A percentile compares a stretch with the other conserved stretches of the same genome.
phyloP scores from a whole-genome alignment of 2,888 invertebrate species.

The Podotricha telesiphe region DNA sequence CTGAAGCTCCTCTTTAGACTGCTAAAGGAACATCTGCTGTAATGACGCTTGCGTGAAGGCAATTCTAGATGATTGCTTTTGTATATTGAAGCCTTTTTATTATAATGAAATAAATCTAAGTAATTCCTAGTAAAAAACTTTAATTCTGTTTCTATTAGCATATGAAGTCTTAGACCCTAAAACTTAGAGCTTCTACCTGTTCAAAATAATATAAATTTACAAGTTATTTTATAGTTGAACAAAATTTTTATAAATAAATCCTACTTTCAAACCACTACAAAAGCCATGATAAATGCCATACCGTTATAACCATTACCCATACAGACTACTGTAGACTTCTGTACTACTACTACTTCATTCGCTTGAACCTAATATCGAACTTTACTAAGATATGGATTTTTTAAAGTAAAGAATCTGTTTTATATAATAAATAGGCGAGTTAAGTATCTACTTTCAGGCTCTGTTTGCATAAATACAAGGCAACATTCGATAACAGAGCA shows the following conservation, averaged over 20 bases:
- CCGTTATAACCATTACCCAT: no score
- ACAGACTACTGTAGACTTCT: no score
- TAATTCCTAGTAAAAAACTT: background rate
- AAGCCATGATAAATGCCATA: no score
- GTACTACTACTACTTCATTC: background rate
- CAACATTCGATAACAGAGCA: background rate
- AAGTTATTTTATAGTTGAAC: no score
- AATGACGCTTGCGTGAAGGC: constrained; percentile 9
- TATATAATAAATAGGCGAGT: background rate
- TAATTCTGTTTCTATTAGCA: background rate
- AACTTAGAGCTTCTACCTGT: no score
- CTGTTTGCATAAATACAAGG: background rate
- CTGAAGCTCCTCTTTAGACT: no score
- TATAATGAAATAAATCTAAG: background rate
- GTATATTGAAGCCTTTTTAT: constrained; percentile 11
- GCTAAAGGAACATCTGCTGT: constrained; percentile 2
- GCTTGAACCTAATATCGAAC: background rate
- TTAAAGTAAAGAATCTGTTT: background rate
- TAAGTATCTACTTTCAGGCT: background rate
- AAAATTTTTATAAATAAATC: no score
- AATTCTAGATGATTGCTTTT: constrained; percentile 9
- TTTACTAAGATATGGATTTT: no score
- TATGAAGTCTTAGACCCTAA: no score
- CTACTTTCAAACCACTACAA: no score
- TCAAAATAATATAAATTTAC: no score